A percentile compares a stretch with the other conserved stretches of the same genome.
Conservation (phyloP, 2,888 invertebrate species). For the Chloroclystis v-ata region DNA sequence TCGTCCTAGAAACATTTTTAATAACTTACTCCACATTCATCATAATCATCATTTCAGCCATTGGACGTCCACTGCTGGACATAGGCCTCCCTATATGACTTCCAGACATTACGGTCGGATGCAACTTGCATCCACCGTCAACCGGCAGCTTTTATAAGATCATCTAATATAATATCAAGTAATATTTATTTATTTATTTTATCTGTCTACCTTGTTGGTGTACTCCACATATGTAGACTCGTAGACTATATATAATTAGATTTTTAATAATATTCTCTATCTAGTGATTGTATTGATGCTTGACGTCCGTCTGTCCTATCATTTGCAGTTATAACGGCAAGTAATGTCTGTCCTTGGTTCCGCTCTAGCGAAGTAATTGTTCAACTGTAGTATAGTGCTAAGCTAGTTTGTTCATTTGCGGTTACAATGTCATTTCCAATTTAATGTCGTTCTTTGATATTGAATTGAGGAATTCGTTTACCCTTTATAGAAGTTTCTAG, state of each 20-base stretch:
- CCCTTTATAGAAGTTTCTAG: too few species aligned
- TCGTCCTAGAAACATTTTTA: slow-evolving; percentile 44
- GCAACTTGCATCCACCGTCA: too few species aligned
- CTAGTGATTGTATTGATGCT: background rate
- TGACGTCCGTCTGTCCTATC: slow-evolving; percentile 22
- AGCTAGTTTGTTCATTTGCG: slow-evolving; percentile 23
- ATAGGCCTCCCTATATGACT: too few species aligned
- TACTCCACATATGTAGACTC: background rate
- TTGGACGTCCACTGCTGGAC: too few species aligned
- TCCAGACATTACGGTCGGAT: too few species aligned
- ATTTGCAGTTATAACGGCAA: slow-evolving; percentile 44
- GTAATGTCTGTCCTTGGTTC: slow-evolving; percentile 70
- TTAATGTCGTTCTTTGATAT: background rate
- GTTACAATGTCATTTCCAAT: background rate
- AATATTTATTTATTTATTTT: too few species aligned
- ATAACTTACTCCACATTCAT: too few species aligned
- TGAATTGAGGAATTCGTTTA: too few species aligned
- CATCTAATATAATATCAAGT: too few species aligned
- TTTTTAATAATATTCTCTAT: too few species aligned
- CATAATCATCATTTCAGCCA: background rate
- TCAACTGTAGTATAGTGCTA: slow-evolving; percentile 52
- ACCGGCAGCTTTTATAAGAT: too few species aligned
- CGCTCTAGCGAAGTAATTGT: slow-evolving; percentile 62
- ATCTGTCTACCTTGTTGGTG: background rate
- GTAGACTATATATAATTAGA: too few species aligned